Base-by-base conservation (phyloP, 2,888 invertebrate genomes). In the Heliconius ismenius region DNA sequence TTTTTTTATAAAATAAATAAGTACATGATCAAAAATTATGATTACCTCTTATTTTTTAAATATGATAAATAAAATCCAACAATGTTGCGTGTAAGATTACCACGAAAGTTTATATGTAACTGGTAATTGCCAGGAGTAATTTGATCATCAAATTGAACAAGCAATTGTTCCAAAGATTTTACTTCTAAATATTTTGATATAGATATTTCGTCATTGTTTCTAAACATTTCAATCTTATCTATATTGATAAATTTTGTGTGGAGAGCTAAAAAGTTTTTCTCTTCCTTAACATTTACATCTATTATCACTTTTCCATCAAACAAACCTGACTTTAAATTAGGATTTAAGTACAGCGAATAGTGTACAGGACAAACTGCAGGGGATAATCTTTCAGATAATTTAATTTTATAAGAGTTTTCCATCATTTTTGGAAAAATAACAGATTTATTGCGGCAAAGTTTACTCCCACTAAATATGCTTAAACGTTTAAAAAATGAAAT, bases 51-150 rank as follows among this genome's bases (percentile, higher is more conserved):
- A 83, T 94, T 89, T 73, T 88, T 90, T 80, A 97, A 96, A 10
- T 91, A 93, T 78, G 97, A 97, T 81, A 95, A 95, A 87, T 97
- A 97, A 76, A 97, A 94, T 7, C 97, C 97, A 76, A 96, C 95
- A 83, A 97, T 96, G 81, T 95, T 95, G 79, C 95, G 93, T 39
- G 95, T 95, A 86, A 97, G 92, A 79, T 94, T 94, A 0, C 97
- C 97, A 79, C 90, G 89, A 84, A 96, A 97, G 60, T 95, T 89
- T 67, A 97, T 93, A 64, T 89, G 85, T 21, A 97, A 86, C 21
- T 90, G 88, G 84, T 96, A 96, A 75, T 89, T 89, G 2, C 93
- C 94, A 10, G 88, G 78, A 62, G 75, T 81, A 26, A 93, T 70
- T 24, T 78, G 76, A 72, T 82, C 81, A 43, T 88, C 84, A 76